A percentile compares a stretch with the other conserved stretches of the same genome.
Conservation (phyloP, 2,797 vertebrate species). For the Pangasius macronema region DNA sequence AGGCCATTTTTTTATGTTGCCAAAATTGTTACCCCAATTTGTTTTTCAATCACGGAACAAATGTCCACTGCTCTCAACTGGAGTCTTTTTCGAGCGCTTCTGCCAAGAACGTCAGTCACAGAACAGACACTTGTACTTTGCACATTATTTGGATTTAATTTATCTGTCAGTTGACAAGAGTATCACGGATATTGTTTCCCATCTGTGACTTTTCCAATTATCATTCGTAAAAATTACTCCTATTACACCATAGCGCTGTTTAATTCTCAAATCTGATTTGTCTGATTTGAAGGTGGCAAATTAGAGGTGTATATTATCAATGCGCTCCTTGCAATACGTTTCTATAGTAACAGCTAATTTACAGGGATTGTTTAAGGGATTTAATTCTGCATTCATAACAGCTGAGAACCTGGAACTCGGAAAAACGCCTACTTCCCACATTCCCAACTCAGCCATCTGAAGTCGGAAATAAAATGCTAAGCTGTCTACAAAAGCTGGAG, state of each 20-base stretch:
- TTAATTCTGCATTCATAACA: not conserved
- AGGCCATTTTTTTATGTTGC: not conserved
- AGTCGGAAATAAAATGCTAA: not conserved
- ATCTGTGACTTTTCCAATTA: slow-evolving; percentile 11
- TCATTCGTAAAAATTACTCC: not conserved
- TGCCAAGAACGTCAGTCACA: not conserved
- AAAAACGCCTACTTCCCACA: not conserved
- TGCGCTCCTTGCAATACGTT: not conserved
- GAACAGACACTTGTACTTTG: slow-evolving; percentile 7
- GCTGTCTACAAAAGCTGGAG: not conserved
- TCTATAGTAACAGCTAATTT: not conserved
- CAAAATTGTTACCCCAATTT: slow-evolving; percentile 16
- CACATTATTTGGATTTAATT: slow-evolving; percentile 2
- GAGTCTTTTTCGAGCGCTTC: not conserved
- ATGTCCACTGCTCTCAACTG: not conserved
- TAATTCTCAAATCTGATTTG: not conserved
- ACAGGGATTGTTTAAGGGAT: not conserved
- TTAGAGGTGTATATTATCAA: not conserved
- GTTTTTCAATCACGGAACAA: slow-evolving; percentile 19
- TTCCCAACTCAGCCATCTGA: not conserved
- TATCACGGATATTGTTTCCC: not conserved
- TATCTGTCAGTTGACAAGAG: slow-evolving; percentile 1
- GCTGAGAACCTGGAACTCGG: not conserved
- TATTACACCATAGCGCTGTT: not conserved
- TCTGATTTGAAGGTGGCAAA: not conserved